Evolutionary conservation across 2,797 vertebrate species (phyloP).

Genomic region (Euthynnus affinis): DNA sequence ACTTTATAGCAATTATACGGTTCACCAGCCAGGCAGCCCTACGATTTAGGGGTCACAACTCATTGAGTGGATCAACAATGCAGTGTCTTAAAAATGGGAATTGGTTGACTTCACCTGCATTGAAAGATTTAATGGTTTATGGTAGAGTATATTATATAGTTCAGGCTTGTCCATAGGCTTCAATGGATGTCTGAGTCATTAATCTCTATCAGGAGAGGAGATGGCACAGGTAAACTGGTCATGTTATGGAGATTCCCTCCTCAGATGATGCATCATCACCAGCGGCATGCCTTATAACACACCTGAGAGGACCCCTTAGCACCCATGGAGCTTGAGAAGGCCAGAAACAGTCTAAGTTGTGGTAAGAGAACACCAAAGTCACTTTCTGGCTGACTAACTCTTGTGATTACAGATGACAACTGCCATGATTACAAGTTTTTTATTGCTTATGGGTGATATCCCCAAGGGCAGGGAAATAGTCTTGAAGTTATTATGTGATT

Average conservation of each 20-base stretch:
- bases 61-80: slow-evolving; percentile 25
- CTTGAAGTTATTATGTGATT: slow-evolving; percentile 12
- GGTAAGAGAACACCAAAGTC: slow-evolving; percentile 37
- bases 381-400: slow-evolving; percentile 32
- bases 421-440: slow-evolving; percentile 25
- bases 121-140: slow-evolving; percentile 51
- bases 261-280: slow-evolving; percentile 46
- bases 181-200: slow-evolving; percentile 56
- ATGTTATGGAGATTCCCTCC: slow-evolving; percentile 35
- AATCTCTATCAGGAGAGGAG: slow-evolving; percentile 65
- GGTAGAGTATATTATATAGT: slow-evolving; percentile 8
- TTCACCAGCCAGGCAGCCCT: neutral
- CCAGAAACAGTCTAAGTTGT: slow-evolving; percentile 2
- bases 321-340: slow-evolving; percentile 12
- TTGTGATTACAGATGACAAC: slow-evolving; percentile 42
- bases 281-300: slow-evolving; percentile 13
- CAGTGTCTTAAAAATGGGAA: slow-evolving; percentile 41
- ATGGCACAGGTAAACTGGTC: slow-evolving; percentile 32
- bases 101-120: slow-evolving; percentile 27
- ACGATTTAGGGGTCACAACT: slow-evolving; percentile 41
- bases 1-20: neutral
- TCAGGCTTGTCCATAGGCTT: slow-evolving; percentile 26
- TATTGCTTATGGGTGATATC: slow-evolving; percentile 22
- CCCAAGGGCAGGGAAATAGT: slow-evolving; percentile 16
- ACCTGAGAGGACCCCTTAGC: slow-evolving; percentile 44